Percentiles rank a stretch among this genome's conserved stretches.
These are phyloP conservation scores for Coleophora deauratella DNA, from an alignment of 2,888 invertebrate species.

Conservation along the genomic window DNA sequence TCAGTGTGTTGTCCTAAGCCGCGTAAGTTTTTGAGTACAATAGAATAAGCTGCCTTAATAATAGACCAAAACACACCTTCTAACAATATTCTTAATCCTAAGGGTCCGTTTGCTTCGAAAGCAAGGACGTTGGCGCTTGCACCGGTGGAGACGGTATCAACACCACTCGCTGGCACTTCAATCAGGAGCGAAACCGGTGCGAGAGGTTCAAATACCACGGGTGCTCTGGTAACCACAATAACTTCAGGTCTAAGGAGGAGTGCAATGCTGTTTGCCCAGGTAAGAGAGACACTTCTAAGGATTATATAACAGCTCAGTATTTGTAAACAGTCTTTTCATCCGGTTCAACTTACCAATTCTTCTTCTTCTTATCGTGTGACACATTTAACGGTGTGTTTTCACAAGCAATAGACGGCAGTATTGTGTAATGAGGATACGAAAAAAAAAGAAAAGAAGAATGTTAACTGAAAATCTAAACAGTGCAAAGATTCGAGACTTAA, in stretches of 20 bases:
- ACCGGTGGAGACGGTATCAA: constrained; percentile 45
- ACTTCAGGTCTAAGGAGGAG: constrained; percentile 85
- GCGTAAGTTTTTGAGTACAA: constrained; percentile 70
- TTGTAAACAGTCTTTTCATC: background rate
- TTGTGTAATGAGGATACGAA: too few species aligned
- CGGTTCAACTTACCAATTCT: too few species aligned
- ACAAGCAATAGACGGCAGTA: too few species aligned
- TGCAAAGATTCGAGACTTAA: too few species aligned
- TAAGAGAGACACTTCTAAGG: constrained; percentile 27
- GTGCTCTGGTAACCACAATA: constrained; percentile 89
- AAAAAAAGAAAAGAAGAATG: too few species aligned
- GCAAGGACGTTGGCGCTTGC: constrained; percentile 77
- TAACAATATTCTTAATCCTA: too few species aligned
- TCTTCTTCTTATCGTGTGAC: too few species aligned
- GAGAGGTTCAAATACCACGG: constrained; percentile 79
- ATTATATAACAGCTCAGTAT: too few species aligned
- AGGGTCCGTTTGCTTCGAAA: constrained; percentile 88
- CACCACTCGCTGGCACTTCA: constrained; percentile 82
- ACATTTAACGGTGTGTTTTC: too few species aligned
- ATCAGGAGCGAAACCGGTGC: constrained; percentile 84
- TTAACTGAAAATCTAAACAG: too few species aligned
- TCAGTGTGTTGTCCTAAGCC: constrained; percentile 93
- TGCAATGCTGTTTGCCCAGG: constrained; percentile 88
- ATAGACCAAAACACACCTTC: too few species aligned
- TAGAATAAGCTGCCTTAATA: too few species aligned